phyloP scores from a whole-genome alignment of 2,113 vertebrate species.

The Muntiacus muntjak region DNA sequence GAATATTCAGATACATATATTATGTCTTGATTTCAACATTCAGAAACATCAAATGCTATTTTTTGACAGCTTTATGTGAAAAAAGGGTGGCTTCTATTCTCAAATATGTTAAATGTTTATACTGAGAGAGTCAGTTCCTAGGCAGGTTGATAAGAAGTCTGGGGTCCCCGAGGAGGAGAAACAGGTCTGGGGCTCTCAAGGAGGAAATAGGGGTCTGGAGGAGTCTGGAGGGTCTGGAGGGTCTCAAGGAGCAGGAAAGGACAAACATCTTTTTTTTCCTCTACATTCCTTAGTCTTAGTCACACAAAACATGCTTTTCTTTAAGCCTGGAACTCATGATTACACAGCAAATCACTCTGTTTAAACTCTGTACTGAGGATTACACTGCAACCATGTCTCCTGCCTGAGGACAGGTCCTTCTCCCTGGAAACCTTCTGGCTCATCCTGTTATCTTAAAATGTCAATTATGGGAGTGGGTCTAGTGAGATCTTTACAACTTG shows the following conservation, averaged over 20 bases:
- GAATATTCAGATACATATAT: neutral
- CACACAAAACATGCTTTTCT: neutral
- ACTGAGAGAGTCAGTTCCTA: neutral
- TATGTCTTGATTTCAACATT: neutral
- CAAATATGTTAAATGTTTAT: neutral
- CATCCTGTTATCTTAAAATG: neutral
- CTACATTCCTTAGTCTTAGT: neutral
- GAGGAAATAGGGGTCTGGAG: neutral
- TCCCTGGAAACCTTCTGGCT: neutral
- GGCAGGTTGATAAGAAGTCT: neutral
- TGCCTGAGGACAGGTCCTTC: neutral
- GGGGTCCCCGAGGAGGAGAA: neutral
- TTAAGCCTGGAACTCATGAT: neutral
- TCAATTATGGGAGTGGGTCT: neutral
- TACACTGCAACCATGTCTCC: neutral
- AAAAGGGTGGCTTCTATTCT: neutral
- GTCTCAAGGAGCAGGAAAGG: neutral
- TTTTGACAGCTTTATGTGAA: neutral
- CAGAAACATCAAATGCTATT: neutral
- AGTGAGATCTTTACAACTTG: neutral
- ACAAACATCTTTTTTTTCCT: neutral
- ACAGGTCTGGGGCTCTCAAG: neutral
- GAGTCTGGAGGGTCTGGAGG: no score
- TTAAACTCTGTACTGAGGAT: neutral
- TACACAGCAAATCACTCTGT: neutral